phyloP scores from a whole-genome alignment of 1,140 invertebrate species.

The Micrasema minimum region DNA sequence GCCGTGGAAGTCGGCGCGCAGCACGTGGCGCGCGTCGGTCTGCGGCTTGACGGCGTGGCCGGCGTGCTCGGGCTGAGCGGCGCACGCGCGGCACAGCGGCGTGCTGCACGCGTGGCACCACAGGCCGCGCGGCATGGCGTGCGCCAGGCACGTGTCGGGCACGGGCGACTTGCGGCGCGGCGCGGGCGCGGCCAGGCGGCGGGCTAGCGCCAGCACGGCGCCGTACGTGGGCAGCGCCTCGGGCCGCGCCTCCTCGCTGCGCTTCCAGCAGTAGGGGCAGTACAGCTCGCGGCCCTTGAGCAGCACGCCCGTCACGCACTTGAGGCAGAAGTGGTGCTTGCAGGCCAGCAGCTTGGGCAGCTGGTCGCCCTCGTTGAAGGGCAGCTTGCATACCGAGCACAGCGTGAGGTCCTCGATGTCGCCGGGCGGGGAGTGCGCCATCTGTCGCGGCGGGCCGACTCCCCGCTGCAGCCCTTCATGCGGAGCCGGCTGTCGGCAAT shows the following conservation, averaged over 20 bases:
- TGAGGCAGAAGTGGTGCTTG: constrained; percentile 80
- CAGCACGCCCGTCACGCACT: constrained; percentile 75
- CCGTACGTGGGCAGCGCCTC: constrained; percentile 75
- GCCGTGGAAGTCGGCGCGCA: constrained; percentile 72
- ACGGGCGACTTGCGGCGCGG: constrained; percentile 39
- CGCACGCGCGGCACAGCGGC: constrained; percentile 75
- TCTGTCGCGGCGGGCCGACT: constrained; percentile 48
- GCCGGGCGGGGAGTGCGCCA: constrained; percentile 67
- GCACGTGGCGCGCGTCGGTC: constrained; percentile 74
- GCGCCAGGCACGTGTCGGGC: constrained; percentile 71
- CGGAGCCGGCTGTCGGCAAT: not conserved
- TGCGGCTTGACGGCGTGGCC: constrained; percentile 75
- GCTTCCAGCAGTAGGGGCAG: constrained; percentile 77
- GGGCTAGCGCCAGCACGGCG: constrained; percentile 72
- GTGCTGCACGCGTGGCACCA: constrained; percentile 78
- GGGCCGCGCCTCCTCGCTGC: constrained; percentile 71
- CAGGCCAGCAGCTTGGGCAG: constrained; percentile 79
- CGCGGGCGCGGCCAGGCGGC: constrained; percentile 63
- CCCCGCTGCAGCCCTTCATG: not conserved
- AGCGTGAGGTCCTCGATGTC: constrained; percentile 77
- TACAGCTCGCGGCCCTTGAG: constrained; percentile 72
- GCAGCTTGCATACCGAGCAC: constrained; percentile 75
- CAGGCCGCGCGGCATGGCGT: constrained; percentile 76
- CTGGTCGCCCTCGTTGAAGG: constrained; percentile 75
- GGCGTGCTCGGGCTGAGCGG: constrained; percentile 71